Evolutionary conservation across 2,113 vertebrate species (phyloP), one percentile per base, ranked within the genome.

Genomic region (Pangasianodon gigas): DNA sequence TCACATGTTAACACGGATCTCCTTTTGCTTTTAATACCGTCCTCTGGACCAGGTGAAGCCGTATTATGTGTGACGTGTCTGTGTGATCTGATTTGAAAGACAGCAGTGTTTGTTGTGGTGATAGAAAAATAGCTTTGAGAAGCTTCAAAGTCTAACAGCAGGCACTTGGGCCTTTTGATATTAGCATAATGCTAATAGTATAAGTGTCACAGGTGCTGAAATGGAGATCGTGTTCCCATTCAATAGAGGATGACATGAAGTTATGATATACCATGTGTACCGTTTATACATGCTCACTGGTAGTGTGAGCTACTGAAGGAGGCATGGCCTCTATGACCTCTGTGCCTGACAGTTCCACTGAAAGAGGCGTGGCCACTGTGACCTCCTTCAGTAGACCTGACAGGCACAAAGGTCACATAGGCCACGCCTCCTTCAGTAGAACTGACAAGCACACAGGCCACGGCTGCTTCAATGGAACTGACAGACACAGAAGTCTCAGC

Each of bases 151-250:
- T 44, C 44, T 41, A 58, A 46, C 80, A 21, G 26, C 65, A 56
- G 79, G 48, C 60, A 29, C 21, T 69, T 41, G 51, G 80, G 8
- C 37, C 80, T 82, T 84, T 89, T 62, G 88, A 85, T 85, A 79
- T 89, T 85, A 85, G 83, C 88, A 89, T 89, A 89, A 77, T 79
- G 83, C 44, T 89, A 89, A 89, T 89, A 29, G 48, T 84, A 18
- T 58, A 82, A 58, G 32, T 56, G 82, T 26, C 69, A 62, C 52
- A 74, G 82, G 51, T 58, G 10, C 71, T 52, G n/a, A 46, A 75
- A 60, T 69, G 7, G 65, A 32, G 67, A 44, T 46, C 32, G 19
- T 32, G 62, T 29, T 56, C 41, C 24, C 48, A n/a, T 80, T 80
- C 13, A 24, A 18, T 29, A 7, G 83, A 85, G 41, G 58, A 52